Conservation (phyloP, 1,140 invertebrate genomes). For the Helicoverpa armigera region DNA sequence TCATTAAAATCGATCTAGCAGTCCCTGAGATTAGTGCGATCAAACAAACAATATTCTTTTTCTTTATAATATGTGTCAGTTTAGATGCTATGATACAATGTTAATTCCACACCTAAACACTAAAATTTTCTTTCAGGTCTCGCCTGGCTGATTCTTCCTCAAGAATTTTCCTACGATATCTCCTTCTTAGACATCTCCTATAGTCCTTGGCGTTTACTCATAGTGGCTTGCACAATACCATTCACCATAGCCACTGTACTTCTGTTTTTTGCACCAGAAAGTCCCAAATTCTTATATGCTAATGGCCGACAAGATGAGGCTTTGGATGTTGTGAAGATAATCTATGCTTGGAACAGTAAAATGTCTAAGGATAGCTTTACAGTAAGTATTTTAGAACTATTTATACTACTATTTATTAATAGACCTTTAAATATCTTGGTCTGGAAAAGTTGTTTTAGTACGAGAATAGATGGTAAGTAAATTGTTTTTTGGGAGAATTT, state of each 20-base stretch:
- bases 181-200: conserved; percentile 80
- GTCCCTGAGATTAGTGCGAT: too few species aligned
- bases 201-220: conserved; percentile 90
- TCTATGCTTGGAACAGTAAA: conserved; percentile 87
- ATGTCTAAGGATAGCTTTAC: conserved; percentile 73
- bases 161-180: conserved; percentile 80
- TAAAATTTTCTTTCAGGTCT: conserved; percentile 81
- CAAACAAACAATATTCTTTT: too few species aligned
- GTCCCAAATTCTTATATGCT: conserved; percentile 90
- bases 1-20: too few species aligned
- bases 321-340: conserved; percentile 86
- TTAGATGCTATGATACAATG: too few species aligned
- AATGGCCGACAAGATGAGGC: conserved; percentile 87
- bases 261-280: conserved; percentile 90
- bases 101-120: too few species aligned
- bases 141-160: conserved; percentile 90
- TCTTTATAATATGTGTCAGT: too few species aligned
- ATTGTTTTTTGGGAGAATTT: too few species aligned
- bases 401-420: not conserved
- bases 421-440: too few species aligned
- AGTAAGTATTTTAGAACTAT: conserved; percentile 60
- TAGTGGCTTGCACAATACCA: conserved; percentile 89
- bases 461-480: too few species aligned
- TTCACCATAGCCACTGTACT: conserved; percentile 87
- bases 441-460: too few species aligned